Evolutionary conservation across 2,113 vertebrate genomes (phyloP).

Genomic region (Eira barbara): DNA sequence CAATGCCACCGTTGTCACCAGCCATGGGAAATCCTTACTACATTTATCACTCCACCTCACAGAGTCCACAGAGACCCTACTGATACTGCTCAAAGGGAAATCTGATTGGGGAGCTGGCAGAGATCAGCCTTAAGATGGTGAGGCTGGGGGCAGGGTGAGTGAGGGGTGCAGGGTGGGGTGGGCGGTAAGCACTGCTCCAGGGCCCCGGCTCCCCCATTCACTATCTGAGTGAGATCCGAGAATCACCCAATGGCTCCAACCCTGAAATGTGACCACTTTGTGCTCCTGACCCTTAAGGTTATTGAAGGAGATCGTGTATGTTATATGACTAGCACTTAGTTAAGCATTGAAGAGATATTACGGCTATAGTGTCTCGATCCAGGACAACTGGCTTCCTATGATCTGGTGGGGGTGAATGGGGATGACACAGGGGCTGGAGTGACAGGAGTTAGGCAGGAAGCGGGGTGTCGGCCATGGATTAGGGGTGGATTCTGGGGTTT

Average conservation of each 20-base stretch:
- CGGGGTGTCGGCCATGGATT: background rate
- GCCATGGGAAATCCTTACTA: background rate
- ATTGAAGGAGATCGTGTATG: background rate
- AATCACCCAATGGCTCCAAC: background rate
- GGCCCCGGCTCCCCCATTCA: too few relatives aligned
- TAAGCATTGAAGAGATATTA: background rate
- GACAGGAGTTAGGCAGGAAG: background rate
- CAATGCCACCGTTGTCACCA: background rate
- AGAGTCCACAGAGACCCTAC: background rate
- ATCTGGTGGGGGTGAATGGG: background rate
- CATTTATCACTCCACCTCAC: background rate
- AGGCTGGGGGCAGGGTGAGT: background rate
- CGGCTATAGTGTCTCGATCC: background rate
- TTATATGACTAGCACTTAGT: background rate
- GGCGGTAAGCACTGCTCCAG: background rate
- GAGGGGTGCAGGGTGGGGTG: too few relatives aligned
- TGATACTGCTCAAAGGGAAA: background rate
- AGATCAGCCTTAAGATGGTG: background rate
- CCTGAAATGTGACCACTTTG: background rate
- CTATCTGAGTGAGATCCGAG: background rate
- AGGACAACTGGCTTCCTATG: background rate
- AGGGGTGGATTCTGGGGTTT: background rate
- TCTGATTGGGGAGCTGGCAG: background rate
- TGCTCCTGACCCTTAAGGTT: background rate
- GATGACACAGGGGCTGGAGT: background rate